These are phyloP conservation scores for Bucorvus abyssinicus DNA, from an alignment of 2,797 vertebrate species.

Conservation along the genomic window DNA sequence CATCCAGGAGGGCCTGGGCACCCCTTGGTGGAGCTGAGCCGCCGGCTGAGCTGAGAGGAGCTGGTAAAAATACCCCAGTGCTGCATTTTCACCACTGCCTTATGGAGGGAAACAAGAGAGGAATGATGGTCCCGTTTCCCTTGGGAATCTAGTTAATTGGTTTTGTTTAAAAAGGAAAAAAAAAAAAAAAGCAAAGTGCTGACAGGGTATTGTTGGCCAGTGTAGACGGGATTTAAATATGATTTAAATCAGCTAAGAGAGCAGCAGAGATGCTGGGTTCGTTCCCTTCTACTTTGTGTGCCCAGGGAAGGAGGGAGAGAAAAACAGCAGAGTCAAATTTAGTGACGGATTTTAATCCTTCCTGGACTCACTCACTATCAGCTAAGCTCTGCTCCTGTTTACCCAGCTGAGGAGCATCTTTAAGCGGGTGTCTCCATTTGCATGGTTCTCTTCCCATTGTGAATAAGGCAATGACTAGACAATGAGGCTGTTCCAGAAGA, in stretches of 20 bases:
- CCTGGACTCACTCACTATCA: not conserved
- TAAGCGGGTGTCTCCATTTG: conserved; percentile 64
- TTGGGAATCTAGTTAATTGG: not conserved
- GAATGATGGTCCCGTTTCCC: not conserved
- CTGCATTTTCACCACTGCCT: not conserved
- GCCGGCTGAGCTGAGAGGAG: fast-evolving
- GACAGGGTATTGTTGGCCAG: not conserved
- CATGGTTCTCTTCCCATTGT: conserved; percentile 55
- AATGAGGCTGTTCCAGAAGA: conserved; percentile 75
- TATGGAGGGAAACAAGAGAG: not conserved
- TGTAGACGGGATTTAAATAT: not conserved
- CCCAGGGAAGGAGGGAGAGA: not conserved
- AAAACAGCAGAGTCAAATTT: not conserved
- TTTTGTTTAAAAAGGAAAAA: conserved; percentile 22
- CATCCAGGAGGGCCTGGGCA: not conserved
- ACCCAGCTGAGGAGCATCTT: conserved; percentile 48
- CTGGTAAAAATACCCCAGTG: not conserved
- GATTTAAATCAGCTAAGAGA: conserved; percentile 14
- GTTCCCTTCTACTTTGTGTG: not conserved
- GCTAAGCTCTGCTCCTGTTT: conserved; percentile 58
- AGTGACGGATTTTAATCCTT: conserved; percentile 32
- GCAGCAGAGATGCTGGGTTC: not conserved
- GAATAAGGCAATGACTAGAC: conserved; percentile 71
- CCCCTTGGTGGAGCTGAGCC: not conserved
- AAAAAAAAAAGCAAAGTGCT: not conserved